These are phyloP conservation scores for Pedetes capensis DNA, from an alignment of 2,113 vertebrate species.

Conservation along the genomic window DNA sequence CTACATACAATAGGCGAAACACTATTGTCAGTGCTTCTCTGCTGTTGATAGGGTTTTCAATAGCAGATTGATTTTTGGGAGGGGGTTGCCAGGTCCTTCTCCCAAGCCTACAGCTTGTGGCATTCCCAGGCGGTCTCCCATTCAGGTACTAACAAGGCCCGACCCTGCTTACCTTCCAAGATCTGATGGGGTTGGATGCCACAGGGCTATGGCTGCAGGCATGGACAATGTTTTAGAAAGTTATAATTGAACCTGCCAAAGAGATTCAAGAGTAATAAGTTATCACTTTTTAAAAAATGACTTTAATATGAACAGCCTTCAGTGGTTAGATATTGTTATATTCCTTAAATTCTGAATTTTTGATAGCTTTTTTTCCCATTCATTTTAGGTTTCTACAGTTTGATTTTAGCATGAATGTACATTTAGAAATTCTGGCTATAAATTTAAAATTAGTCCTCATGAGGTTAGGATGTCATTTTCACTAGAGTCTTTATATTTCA, in stretches of 20 bases:
- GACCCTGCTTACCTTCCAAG: too few relatives aligned
- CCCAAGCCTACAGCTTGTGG: too few relatives aligned
- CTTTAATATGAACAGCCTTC: neutral
- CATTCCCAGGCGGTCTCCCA: too few relatives aligned
- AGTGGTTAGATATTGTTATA: neutral
- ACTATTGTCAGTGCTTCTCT: too few relatives aligned
- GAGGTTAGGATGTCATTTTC: neutral
- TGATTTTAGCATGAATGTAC: neutral
- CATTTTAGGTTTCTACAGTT: neutral
- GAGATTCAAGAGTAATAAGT: neutral
- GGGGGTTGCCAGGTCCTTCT: too few relatives aligned
- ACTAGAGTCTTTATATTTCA: neutral
- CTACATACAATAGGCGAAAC: too few relatives aligned
- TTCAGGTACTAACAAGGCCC: too few relatives aligned
- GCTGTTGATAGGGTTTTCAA: too few relatives aligned
- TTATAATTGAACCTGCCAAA: neutral
- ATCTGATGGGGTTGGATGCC: too few relatives aligned
- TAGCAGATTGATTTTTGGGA: too few relatives aligned
- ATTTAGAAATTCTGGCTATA: conserved; percentile 15
- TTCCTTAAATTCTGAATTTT: neutral
- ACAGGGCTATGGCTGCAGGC: too few relatives aligned
- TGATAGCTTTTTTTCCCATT: neutral
- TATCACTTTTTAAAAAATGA: conserved; percentile 2
- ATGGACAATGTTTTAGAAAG: neutral
- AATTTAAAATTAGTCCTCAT: conserved; percentile 9